Evolutionary conservation across 2,797 vertebrate genomes (phyloP).

Genomic region (Okamejei kenojei): DNA sequence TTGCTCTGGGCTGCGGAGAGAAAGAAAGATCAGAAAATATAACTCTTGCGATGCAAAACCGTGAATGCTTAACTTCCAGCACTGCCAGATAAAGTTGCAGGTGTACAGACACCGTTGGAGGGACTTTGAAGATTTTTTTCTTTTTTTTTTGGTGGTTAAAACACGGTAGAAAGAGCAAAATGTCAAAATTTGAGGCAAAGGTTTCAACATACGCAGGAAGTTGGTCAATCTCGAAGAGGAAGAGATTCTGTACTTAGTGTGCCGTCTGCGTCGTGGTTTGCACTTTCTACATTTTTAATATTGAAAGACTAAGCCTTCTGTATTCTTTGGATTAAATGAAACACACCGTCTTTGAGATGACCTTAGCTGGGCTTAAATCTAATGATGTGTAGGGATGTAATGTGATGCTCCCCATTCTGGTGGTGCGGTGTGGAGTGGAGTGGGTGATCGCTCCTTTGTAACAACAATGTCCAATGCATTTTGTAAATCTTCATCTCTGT

Average conservation of each 20-base stretch:
- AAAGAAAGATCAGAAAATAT: not conserved
- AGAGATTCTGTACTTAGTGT: too few species aligned
- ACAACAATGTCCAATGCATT: not conserved
- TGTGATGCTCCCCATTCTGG: not conserved
- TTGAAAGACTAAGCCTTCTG: not conserved
- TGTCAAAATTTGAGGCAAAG: not conserved
- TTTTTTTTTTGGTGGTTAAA: not conserved
- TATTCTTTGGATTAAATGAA: not conserved
- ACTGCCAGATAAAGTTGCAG: not conserved
- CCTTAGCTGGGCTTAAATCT: not conserved
- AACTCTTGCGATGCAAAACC: not conserved
- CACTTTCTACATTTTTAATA: not conserved
- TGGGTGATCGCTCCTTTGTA: not conserved
- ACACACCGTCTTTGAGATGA: not conserved
- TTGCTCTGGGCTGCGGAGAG: not conserved
- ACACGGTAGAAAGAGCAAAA: not conserved
- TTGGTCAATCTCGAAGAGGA: not conserved
- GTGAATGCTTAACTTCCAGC: not conserved
- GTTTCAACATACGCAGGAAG: not conserved
- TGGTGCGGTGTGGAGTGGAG: not conserved
- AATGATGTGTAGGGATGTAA: not conserved
- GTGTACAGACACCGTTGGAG: not conserved
- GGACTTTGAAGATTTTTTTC: not conserved
- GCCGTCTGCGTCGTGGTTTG: not conserved
- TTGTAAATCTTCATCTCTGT: not conserved